phyloP scores from a whole-genome alignment of 2,797 vertebrate genomes.

The Cryptoprocta ferox region DNA sequence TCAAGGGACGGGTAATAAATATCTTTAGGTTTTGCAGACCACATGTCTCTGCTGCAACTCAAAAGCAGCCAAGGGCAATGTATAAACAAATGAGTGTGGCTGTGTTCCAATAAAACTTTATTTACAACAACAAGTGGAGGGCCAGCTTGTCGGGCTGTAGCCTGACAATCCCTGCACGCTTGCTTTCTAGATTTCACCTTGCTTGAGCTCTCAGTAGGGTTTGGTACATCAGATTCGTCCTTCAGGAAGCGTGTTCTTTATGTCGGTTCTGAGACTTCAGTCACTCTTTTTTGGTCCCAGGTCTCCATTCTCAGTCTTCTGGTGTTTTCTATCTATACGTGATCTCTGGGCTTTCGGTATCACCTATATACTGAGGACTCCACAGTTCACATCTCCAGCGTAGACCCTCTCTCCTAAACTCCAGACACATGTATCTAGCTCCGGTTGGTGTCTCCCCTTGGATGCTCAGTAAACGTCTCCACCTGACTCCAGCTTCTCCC shows the following conservation, averaged over 20 bases:
- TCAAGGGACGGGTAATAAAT: neutral
- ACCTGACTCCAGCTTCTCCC: neutral
- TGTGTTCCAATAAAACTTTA: neutral
- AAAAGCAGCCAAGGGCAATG: neutral
- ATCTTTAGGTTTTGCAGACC: neutral
- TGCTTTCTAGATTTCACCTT: neutral
- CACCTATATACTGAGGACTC: fast-evolving
- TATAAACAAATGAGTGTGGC: neutral
- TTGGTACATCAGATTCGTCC: fast-evolving
- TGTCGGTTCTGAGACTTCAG: neutral
- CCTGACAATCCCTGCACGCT: neutral
- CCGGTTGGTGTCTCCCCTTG: fast-evolving
- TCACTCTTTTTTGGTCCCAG: neutral
- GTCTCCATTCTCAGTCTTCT: neutral
- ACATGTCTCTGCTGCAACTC: neutral
- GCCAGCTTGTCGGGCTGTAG: neutral
- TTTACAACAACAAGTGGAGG: neutral
- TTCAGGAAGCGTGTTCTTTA: neutral
- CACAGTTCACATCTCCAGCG: neutral
- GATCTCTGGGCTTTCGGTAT: neutral
- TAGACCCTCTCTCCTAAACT: neutral
- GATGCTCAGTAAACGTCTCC: fast-evolving
- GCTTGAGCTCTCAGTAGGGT: neutral
- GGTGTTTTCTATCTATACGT: too few relatives aligned
- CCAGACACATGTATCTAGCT: neutral